Evolutionary conservation across 2,113 vertebrate genomes (phyloP).

Genomic region (Protomyctophum bolini): DNA sequence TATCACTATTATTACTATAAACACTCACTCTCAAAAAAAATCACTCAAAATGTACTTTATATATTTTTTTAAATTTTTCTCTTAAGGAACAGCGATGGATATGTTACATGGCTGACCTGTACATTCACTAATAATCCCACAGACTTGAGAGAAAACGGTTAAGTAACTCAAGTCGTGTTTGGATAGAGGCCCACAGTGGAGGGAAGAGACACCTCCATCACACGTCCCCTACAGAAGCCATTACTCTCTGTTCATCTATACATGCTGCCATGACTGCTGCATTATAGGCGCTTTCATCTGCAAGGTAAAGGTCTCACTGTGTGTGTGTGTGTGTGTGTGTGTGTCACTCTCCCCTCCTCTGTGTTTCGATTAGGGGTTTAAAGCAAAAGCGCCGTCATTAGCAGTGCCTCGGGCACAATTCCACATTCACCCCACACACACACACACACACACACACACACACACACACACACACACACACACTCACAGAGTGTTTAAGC

Average conservation of each 20-base stretch:
- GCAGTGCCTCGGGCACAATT: conserved; percentile 61
- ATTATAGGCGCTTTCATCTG: conserved; percentile 55
- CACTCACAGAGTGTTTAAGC: conserved; percentile 52
- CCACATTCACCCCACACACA: conserved; percentile 49
- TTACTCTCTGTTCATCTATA: conserved; percentile 60
- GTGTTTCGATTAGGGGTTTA: conserved; percentile 26
- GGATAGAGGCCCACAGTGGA: conserved; percentile 57
- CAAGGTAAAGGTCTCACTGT: conserved; percentile 43
- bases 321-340: neutral
- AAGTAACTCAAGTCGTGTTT: conserved; percentile 68
- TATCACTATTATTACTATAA: conserved; percentile 41
- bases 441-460: conserved; percentile 10
- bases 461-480: conserved; percentile 41
- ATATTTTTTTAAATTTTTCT: conserved; percentile 10
- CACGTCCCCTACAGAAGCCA: conserved; percentile 39
- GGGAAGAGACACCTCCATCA: conserved; percentile 43
- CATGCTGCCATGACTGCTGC: conserved; percentile 47
- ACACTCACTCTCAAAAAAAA: conserved; percentile 35
- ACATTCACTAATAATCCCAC: conserved; percentile 45
- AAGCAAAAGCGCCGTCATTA: conserved; percentile 26
- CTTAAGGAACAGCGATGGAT: conserved; percentile 29
- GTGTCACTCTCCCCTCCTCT: conserved; percentile 1
- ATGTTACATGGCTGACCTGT: conserved; percentile 44
- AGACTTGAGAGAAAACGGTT: conserved; percentile 45
- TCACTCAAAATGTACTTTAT: conserved; percentile 31